Evolutionary conservation across 2,113 vertebrate genomes (phyloP), one percentile per base, ranked within the genome.

Genomic region (Entosphenus tridentatus): DNA sequence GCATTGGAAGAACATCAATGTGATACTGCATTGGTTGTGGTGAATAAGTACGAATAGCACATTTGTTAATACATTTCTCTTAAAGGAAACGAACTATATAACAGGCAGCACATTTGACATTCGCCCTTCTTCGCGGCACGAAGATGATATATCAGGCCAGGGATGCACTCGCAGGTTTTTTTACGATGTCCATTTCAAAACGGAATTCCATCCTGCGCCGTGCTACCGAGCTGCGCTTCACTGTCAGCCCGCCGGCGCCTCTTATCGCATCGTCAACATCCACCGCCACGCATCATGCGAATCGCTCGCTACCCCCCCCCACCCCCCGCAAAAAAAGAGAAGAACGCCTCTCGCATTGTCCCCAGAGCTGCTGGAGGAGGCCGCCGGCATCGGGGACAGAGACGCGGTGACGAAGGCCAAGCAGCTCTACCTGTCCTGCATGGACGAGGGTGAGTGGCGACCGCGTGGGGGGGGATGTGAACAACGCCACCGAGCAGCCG

Each of bases 371-470:
- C 84, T 96, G 18, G 79, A 85, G 67, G 80, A 79, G 72, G 71
- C 78, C 11, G 77, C 39, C 39, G 39, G 82, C 70, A 39, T 72
- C 69, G 75, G 73, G 57, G 78, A 84, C 8, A 81, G 84, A 65
- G 12, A 71, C 13, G 86, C 89, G 58, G 78, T 95, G 72, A 80
- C 80, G 75, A 96, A 95, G 80, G 88, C 88, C 56, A 96, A 89
- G 78, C 85, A 79, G 10, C 79, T 97, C 56, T 97, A 89, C 75
- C 84, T 80, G 74, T 97, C 92, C 0, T 97, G 92, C 71, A 78
- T 80, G 70, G 93, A 96, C 79, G 89, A 96, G 76, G 82, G 92
- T 97, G 78, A 86, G 88, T 81, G 75, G 70, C 11, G 12, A 12
- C 57, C 2, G 21, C 11, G 12, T 2, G 68, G 10, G 57, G 1